Base-by-base conservation (phyloP, 2,797 vertebrate genomes). In the Moxostoma hubbsi region DNA sequence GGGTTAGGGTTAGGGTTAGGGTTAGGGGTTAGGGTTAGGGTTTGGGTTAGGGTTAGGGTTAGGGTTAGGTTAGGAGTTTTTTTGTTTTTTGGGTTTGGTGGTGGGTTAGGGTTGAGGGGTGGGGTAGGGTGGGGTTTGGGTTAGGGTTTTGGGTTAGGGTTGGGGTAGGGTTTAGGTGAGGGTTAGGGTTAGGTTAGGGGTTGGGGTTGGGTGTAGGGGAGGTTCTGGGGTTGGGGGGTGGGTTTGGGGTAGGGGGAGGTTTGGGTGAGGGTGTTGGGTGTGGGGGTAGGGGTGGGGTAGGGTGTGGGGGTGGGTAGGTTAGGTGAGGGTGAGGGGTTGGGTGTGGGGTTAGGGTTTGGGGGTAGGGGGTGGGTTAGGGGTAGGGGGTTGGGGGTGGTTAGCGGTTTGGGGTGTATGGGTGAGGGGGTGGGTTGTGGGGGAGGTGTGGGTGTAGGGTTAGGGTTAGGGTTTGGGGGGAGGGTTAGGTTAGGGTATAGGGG, bases 131-230 rank as follows among this genome's bases (percentile, higher is more conserved):
- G 68, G 51, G 57, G 75, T 2, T 45, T 77, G 15, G 12, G 66
- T 43, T 68, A 54, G 43, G 64, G 75, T 13, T 68, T 49, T n/a
- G 8, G 68, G 58, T 75, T 54, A 53, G 57, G 65, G 49, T 72
- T 70, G 50, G 57, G 66, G 11, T 68, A 47, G 46, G 45, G 46
- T 9, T 4, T 9, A n/a, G 67, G 82, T 54, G 66, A 77, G 65
- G 74, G 65, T 47, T 62, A 65, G 72, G 79, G 79, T 75, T 77
- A 75, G 77, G 81, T 78, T 81, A 74, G 59, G 72, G 2, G 82
- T 63, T 80, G 71, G 81, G 77, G 57, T 80, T 80, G 71, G 67
- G 76, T 67, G 1, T 49, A 49, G 47, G 47, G 5, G 5, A 49
- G 47, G 47, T 49, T 49, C n/a, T n/a, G n/a, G 9, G 47, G 47